phyloP scores from a whole-genome alignment of 2,888 invertebrate genomes.

The Hypena proboscidalis region DNA sequence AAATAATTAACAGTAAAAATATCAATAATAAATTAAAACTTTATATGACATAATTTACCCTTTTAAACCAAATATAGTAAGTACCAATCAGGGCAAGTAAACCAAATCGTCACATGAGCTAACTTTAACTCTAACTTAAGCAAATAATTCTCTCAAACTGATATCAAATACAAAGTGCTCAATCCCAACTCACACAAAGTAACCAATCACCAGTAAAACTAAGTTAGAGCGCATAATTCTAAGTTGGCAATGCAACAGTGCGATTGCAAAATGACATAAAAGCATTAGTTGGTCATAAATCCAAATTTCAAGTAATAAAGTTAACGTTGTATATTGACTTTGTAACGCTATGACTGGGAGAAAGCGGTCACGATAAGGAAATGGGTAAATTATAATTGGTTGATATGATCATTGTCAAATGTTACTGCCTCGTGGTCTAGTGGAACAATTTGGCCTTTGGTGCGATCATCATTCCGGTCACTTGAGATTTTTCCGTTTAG shows the following conservation, averaged over 20 bases:
- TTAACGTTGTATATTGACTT: constrained; percentile 22
- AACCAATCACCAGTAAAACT: constrained; percentile 10
- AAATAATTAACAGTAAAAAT: no score
- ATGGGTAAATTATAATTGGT: background rate
- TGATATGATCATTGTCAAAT: background rate
- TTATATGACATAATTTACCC: no score
- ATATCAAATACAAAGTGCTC: constrained; percentile 13
- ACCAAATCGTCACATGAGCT: no score
- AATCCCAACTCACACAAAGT: constrained; percentile 28
- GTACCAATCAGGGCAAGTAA: no score
- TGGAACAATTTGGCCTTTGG: no score
- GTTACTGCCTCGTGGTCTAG: background rate
- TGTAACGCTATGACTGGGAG: constrained; percentile 4
- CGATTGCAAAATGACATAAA: constrained; percentile 29
- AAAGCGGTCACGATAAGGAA: constrained; percentile 6
- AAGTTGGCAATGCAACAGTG: constrained; percentile 21
- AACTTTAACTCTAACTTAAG: no score
- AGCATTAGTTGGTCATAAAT: constrained; percentile 38
- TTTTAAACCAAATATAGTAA: no score
- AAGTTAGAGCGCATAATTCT: constrained; percentile 30
- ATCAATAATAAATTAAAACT: no score
- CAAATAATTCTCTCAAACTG: background rate
- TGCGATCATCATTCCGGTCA: no score
- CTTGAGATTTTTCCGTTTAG: no score
- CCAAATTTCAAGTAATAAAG: constrained; percentile 26